A percentile compares a stretch with the other conserved stretches of the same genome.
phyloP scores from a whole-genome alignment of 2,113 vertebrate species.

The Campylomormyrus tamandua region DNA sequence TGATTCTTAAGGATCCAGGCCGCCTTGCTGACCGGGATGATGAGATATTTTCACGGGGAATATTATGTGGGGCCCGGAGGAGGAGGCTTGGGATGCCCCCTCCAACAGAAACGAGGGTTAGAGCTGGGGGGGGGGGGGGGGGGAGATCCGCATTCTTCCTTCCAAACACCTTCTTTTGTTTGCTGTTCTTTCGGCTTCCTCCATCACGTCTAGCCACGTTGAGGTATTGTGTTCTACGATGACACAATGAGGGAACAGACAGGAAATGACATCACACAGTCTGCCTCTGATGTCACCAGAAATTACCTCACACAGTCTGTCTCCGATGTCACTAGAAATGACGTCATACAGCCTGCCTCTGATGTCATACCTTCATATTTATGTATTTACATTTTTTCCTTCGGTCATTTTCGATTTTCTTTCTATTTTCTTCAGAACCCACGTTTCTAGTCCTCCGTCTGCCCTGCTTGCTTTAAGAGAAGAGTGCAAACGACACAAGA shows the following conservation, averaged over 20 bases:
- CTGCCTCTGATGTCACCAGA: slow-evolving; percentile 23
- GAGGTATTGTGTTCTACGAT: background rate
- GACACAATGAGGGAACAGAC: background rate
- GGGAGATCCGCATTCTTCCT: background rate
- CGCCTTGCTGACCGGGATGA: slow-evolving; percentile 62
- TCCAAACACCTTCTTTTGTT: background rate
- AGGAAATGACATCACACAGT: slow-evolving; percentile 29
- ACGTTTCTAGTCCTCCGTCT: background rate
- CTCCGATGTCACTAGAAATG: slow-evolving; percentile 20
- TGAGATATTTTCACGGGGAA: slow-evolving; percentile 65
- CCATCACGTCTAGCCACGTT: background rate
- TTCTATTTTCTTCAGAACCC: background rate
- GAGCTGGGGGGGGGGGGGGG: slow-evolving; percentile 14
- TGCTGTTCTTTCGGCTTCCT: background rate
- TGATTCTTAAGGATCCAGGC: slow-evolving; percentile 65
- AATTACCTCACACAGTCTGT: slow-evolving; percentile 26
- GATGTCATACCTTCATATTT: slow-evolving; percentile 36
- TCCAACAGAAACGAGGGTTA: slow-evolving; percentile 50
- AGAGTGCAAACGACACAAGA: slow-evolving; percentile 50
- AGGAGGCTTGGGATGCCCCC: slow-evolving; percentile 52
- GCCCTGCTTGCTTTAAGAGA: slow-evolving; percentile 37
- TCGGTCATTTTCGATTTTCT: background rate
- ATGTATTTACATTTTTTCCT: slow-evolving; percentile 38
- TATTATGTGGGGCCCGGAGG: slow-evolving; percentile 60
- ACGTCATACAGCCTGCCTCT: slow-evolving; percentile 21